Conservation (phyloP, 2,888 invertebrate species). For the Imbricaverruca yamaguchii region DNA sequence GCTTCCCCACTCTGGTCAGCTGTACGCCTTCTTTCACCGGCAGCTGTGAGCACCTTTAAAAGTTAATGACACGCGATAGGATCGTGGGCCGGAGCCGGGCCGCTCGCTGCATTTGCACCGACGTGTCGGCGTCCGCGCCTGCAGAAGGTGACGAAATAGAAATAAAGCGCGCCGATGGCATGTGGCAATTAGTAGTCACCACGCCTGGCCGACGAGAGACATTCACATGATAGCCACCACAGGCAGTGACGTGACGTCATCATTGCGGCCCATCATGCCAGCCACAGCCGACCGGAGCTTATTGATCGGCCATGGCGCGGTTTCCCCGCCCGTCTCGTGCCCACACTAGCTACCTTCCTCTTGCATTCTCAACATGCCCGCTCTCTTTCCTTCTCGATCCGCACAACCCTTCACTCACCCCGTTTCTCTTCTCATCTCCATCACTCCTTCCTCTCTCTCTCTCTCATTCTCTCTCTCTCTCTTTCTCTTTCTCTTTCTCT, state of each 20-base stretch:
- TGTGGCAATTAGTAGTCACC: neutral
- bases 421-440: too few relatives aligned
- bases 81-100: neutral
- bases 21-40: neutral
- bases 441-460: too few relatives aligned
- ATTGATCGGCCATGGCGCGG: neutral
- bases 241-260: neutral
- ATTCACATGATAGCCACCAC: neutral
- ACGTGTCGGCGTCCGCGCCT: neutral
- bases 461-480: too few relatives aligned
- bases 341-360: neutral
- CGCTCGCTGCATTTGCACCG: slow-evolving; percentile 6
- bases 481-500: neutral
- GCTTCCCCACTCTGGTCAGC: too few relatives aligned
- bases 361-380: too few relatives aligned
- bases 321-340: neutral
- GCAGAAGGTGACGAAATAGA: neutral
- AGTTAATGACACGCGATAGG: neutral
- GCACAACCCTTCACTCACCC: too few relatives aligned
- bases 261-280: neutral
- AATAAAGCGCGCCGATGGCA: neutral
- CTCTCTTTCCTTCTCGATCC: too few relatives aligned
- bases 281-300: neutral
- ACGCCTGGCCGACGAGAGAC: too few relatives aligned
- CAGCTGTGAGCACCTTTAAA: neutral